Base-by-base conservation (phyloP, 2,888 invertebrate genomes). In the Euspilapteryx auroguttella region DNA sequence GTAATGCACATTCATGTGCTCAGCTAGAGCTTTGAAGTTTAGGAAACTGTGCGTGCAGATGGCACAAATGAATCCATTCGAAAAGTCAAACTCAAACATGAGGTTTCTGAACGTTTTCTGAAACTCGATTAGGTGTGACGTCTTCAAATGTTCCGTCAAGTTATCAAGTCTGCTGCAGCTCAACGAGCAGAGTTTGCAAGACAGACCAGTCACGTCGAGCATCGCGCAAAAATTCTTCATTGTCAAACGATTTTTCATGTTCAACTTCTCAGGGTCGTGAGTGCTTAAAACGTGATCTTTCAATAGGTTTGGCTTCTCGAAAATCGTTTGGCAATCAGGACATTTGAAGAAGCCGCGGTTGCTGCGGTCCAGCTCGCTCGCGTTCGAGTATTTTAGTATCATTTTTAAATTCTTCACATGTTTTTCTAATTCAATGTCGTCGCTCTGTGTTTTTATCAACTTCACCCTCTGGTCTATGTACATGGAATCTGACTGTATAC, bases 331-430 rank as follows among this genome's bases (percentile, higher is more conserved):
- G 20, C 63, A 62, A 14, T 53, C 49, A 0, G 39, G 39, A 31
- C 61, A 62, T 5, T 44, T 45, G 33, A 54, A 62, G 3, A 59
- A 62, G 2, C 37, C 30, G 9, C 40, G 36, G 30, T 50, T 47
- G 29, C 51, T 48, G 12, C 37, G 37, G 27, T 51, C 39, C 9
- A 62, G 49, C 0, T 52, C 55, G n/a, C 35, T 61, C 0, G 63
- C 61, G 27, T 62, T 62, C 1, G 63, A 61, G 29, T 50, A 43
- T 1, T 46, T 36, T 12, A 62, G 36, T 12, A 62, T 49, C 11
- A 45, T 34, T 27, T 33, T 46, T 6, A 61, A 5, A 12, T 14
- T 28, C 5, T 8, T 17, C 17, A 17, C 8, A 8, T 17, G 8
- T 17, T 17, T 17, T 17, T n/a, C n/a, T n/a, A n/a, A n/a, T n/a